Percentiles rank a stretch among this genome's conserved stretches.
Evolutionary conservation across 2,888 invertebrate genomes (phyloP).

Genomic region (Belgica antarctica): DNA sequence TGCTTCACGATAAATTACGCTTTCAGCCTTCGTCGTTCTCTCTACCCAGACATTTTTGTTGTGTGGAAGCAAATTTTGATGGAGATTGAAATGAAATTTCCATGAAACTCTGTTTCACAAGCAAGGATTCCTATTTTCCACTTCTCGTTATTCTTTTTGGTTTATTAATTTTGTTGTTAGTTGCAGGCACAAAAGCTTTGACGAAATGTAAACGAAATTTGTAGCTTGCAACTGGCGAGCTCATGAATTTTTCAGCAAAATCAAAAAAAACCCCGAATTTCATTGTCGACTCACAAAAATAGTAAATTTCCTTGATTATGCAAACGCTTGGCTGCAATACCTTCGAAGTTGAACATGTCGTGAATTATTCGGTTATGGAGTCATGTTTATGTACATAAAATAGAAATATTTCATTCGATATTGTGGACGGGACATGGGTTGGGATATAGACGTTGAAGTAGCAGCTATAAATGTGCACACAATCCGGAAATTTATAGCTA

Average conservation of each 20-base stretch:
- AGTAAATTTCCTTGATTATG: conserved; percentile 22
- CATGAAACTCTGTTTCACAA: not conserved
- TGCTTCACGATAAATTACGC: conserved; percentile 32
- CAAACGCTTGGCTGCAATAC: conserved; percentile 6
- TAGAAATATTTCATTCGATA: conserved; percentile 32
- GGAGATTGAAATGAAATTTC: conserved; percentile 41
- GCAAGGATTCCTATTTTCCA: not conserved
- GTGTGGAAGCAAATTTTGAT: conserved; percentile 16
- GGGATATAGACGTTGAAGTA: too few relatives aligned
- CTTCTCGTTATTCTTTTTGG: not conserved
- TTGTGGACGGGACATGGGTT: conserved; percentile 17
- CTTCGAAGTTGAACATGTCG: conserved; percentile 5
- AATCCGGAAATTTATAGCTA: too few relatives aligned
- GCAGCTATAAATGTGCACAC: too few relatives aligned
- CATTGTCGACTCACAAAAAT: conserved; percentile 12
- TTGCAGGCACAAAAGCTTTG: not conserved
- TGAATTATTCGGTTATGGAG: conserved; percentile 38
- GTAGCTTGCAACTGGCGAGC: not conserved
- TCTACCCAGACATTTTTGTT: conserved; percentile 9
- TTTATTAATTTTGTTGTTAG: not conserved
- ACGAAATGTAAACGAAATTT: not conserved
- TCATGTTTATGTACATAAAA: conserved; percentile 42
- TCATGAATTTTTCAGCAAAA: conserved; percentile 14
- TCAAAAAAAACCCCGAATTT: not conserved
- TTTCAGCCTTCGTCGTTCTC: not conserved